phyloP scores from a whole-genome alignment of 2,113 vertebrate species.

The Bothrops jararaca region DNA sequence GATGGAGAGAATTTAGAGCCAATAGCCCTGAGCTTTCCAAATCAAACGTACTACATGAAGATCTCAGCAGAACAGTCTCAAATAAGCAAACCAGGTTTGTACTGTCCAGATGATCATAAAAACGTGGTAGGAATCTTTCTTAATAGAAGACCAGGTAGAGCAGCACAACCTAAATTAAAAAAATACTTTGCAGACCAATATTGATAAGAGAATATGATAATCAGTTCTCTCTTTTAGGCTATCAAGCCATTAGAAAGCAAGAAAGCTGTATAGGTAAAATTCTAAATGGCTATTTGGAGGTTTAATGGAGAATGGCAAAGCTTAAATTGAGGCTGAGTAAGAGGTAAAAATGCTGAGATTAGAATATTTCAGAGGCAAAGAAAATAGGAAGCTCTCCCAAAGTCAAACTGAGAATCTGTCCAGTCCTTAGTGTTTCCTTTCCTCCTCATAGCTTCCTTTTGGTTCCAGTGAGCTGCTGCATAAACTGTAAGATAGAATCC shows the following conservation, averaged over 20 bases:
- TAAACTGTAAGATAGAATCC: neutral
- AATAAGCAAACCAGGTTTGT: conserved; percentile 6
- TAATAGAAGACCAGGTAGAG: neutral
- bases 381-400: neutral
- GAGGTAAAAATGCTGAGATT: neutral
- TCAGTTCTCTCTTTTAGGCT: neutral
- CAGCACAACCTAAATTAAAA: neutral
- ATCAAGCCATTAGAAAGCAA: neutral
- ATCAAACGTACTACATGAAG: neutral
- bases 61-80: neutral
- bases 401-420: neutral
- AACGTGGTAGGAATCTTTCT: neutral
- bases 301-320: neutral
- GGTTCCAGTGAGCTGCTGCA: neutral
- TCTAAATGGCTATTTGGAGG: neutral
- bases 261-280: neutral
- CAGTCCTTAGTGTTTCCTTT: neutral
- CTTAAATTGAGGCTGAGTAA: neutral
- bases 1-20: neutral
- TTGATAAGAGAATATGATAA: neutral
- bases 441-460: neutral
- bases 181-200: neutral
- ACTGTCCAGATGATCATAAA: conserved; percentile 19
- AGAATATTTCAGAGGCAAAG: neutral
- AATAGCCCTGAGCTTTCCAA: neutral